Base-by-base conservation (phyloP, 2,113 vertebrate genomes). In the Tragelaphus scriptus region DNA sequence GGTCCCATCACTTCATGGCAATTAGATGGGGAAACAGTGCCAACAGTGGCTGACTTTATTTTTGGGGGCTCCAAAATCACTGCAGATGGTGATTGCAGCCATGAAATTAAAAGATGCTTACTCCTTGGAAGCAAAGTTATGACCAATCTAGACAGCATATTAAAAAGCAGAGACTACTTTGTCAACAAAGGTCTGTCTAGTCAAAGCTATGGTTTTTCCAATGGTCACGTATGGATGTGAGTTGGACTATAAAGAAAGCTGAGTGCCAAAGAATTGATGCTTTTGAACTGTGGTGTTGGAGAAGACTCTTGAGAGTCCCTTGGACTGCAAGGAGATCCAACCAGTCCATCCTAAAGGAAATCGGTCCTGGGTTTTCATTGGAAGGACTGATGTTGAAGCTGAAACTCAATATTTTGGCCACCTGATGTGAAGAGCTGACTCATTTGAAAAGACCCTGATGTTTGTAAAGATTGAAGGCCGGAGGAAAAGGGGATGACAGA, bases 211-310 rank as follows among this genome's bases (percentile, higher is more conserved):
- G 65, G 65, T 36, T 68, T 68, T 36, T 5, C 65, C 65, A 21
- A 32, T 36, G 2, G 32, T 68, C 65, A 68, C 21, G 8, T 36
- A n/a, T 68, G 63, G 17, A 19, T 36, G 16, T 68, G 32, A 68
- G 17, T 68, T 36, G 65, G 32, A 36, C 4, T 68, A 19, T 36
- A 19, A 68, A 68, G 17, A 36, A 36, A 19, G 32, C 32, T 21
- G 17, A 36, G 16, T 0, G 1, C 17, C 40, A 4, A 40, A n/a
- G 32, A 68, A 68, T 2, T 68, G 32, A 36, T 68, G 32, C 9
- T 36, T 68, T 68, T 36, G 65, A 68, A 68, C 32, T 68, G 4
- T 21, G 65, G 32, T 68, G n/a, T 21, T 36, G 4, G 8, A 68
- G 65, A 21, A 36, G 17, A 68, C 65, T 36, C 32, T 68, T n/a